Evolutionary conservation across 2,113 vertebrate species (phyloP), one percentile per base, ranked within the genome.

Genomic region (Alouatta palliata): DNA sequence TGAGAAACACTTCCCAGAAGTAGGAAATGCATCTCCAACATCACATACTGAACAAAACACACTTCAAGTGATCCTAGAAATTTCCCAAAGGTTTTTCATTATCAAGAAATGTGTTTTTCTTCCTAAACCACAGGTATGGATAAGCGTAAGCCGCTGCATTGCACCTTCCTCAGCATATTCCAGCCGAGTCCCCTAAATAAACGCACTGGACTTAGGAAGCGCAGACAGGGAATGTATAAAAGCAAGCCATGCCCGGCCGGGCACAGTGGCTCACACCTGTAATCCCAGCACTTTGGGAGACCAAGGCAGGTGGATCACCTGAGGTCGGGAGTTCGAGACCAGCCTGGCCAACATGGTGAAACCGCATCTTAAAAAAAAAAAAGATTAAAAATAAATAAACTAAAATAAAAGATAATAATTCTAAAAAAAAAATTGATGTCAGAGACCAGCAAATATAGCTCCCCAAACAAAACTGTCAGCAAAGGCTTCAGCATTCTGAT

Each of bases 221-320:
- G 0, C 30, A 79, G 32, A 37, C 40, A 4, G 4, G 2, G 13
- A 21, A 5, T 23, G 10, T 0, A 13, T 3, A 71, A 43, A 47
- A 2, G 20, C n/a, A 2, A 56, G 45, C 5, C 14, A 10, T 76
- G 19, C 61, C 27, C 27, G 0, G 61, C 27, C 12, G 2, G 12
- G 56, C 56, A 10, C 21, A 0, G 56, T 58, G 56, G 56, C 56
- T 58, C 21, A 23, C 21, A 23, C 21, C 56, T 58, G 21, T 23
- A 58, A 58, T 58, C 21, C 21, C 56, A 58, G 56, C 56, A 58
- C 8, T 58, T 58, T 9, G 21, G 21, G 56, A 25, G 21, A 23
- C 56, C 21, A 1, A 58, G 56, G 21, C 21, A 23, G 56, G 56
- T 9, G 56, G 21, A 58, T 58, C 56, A 58, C 21, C 52, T 52